Conservation (phyloP, 1,140 invertebrate species). For the Mercenaria mercenaria region DNA sequence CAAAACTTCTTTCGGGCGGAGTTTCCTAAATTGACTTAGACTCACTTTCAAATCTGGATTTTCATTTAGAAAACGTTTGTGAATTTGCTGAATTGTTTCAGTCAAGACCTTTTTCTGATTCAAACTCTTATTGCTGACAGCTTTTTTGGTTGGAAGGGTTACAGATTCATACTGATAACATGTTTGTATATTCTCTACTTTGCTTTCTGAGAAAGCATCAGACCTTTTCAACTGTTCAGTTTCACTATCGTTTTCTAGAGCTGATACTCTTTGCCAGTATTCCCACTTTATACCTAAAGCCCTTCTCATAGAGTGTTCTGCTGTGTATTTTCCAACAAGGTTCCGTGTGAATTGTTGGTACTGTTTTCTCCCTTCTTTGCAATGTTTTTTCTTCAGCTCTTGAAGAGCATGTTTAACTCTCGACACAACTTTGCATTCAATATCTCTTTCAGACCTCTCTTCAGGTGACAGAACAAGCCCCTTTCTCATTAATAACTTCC, state of each 20-base stretch:
- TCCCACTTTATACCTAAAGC: constrained; percentile 54
- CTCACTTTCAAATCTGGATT: constrained; percentile 38
- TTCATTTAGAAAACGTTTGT: constrained; percentile 28
- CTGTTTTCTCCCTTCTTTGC: constrained; percentile 23
- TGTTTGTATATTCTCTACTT: neutral
- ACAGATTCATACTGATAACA: constrained; percentile 47
- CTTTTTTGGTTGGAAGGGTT: constrained; percentile 34
- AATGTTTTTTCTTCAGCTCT: neutral
- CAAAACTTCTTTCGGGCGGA: constrained; percentile 44
- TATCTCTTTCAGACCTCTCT: neutral
- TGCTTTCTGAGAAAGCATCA: constrained; percentile 9
- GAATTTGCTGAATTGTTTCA: constrained; percentile 23
- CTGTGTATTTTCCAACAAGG: constrained; percentile 6
- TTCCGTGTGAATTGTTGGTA: neutral
- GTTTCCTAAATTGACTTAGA: constrained; percentile 47
- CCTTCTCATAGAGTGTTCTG: constrained; percentile 1
- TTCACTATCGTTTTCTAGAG: neutral
- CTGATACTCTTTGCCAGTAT: constrained; percentile 29
- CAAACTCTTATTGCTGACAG: constrained; percentile 17
- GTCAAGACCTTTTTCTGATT: constrained; percentile 18
- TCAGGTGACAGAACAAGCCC: constrained; percentile 23
- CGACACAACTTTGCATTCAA: constrained; percentile 32
- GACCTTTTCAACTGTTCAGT: neutral
- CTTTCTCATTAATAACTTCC: neutral
- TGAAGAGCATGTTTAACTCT: constrained; percentile 1